Base-by-base conservation (phyloP, 2,113 vertebrate genomes). In the Percopsis transmontana region DNA sequence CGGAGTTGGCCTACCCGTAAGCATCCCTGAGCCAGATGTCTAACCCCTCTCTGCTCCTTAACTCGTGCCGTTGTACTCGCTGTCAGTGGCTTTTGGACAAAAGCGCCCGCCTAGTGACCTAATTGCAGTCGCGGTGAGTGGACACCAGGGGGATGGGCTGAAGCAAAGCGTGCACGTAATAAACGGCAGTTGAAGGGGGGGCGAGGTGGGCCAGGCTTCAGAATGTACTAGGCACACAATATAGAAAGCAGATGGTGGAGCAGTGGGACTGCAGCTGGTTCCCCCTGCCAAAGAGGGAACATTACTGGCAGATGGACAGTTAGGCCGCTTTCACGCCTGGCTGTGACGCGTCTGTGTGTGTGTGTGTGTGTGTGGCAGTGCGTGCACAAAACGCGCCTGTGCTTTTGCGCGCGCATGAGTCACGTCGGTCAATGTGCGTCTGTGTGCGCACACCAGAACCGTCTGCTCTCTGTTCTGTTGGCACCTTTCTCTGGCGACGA, bases 201-300 rank as follows among this genome's bases (percentile, higher is more conserved):
- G 39, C 44, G 44, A 1, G 19, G 41, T 48, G 33, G 67, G 24
- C 23, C 13, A 38, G 78, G 62, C 59, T 78, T 88, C 83, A 86
- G 82, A 90, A 81, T 84, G 80, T 85, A 90, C 89, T 58, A 67
- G 91, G 89, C 88, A 92, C 89, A 88, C 87, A 65, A 91, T 87
- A 92, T 91, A 84, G 87, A 75, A 92, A 92, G 88, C 91, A 92
- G 90, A 91, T 91, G 91, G 91, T 83, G 58, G 74, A 78, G 76
- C 66, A 38, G 79, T 88, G 86, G 70, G 84, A 87, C 84, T 91
- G 85, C 84, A 89, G 85, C 88, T 90, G 88, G 84, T 90, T 90
- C 63, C 76, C 79, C 52, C 60, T 86, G 80, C 83, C 83, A 89
- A 67, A 85, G 61, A 77, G 74, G 51, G 79, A 86, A 84, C 79